Evolutionary conservation across 2,888 invertebrate genomes (phyloP).

Genomic region (Leucophenga maculata): DNA sequence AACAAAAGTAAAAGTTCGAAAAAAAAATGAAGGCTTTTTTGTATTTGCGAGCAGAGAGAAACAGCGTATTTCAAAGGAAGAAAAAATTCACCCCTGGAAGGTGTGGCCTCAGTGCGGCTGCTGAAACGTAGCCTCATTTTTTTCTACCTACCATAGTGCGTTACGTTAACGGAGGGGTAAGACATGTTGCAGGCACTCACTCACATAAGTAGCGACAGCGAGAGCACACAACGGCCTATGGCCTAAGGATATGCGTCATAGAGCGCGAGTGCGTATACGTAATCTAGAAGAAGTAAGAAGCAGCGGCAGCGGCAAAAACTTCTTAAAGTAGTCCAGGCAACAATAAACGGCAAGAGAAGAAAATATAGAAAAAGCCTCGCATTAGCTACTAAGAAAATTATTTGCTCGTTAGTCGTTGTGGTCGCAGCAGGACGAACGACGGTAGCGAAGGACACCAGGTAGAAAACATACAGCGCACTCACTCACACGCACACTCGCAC

Average conservation of each 20-base stretch:
- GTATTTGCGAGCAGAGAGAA: slow-evolving; percentile 1
- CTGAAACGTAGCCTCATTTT: slow-evolving; percentile 46
- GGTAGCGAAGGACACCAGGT: slow-evolving; percentile 10
- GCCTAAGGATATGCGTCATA: slow-evolving; percentile 43
- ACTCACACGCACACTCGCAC: slow-evolving; percentile 4
- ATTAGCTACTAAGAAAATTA: slow-evolving; percentile 60
- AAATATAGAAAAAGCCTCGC: slow-evolving; percentile 33
- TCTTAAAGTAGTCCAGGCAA: slow-evolving; percentile 59
- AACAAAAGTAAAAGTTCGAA: slow-evolving; percentile 62
- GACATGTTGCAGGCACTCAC: slow-evolving; percentile 1
- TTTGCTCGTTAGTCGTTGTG: slow-evolving; percentile 57
- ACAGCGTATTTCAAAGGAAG: slow-evolving; percentile 27
- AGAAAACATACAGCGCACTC: neutral
- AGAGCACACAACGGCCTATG: neutral
- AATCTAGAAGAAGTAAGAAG: slow-evolving; percentile 46
- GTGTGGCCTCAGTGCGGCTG: slow-evolving; percentile 61
- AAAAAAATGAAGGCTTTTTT: slow-evolving; percentile 29
- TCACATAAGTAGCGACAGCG: slow-evolving; percentile 13
- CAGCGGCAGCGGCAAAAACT: slow-evolving; percentile 30
- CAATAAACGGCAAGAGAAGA: slow-evolving; percentile 35
- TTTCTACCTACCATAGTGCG: slow-evolving; percentile 16
- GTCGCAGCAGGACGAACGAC: neutral
- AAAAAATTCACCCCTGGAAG: slow-evolving; percentile 66
- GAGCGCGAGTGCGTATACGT: slow-evolving; percentile 51
- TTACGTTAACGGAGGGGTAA: neutral